Conservation (phyloP, 2,888 invertebrate genomes). For the Carcina quercana region DNA sequence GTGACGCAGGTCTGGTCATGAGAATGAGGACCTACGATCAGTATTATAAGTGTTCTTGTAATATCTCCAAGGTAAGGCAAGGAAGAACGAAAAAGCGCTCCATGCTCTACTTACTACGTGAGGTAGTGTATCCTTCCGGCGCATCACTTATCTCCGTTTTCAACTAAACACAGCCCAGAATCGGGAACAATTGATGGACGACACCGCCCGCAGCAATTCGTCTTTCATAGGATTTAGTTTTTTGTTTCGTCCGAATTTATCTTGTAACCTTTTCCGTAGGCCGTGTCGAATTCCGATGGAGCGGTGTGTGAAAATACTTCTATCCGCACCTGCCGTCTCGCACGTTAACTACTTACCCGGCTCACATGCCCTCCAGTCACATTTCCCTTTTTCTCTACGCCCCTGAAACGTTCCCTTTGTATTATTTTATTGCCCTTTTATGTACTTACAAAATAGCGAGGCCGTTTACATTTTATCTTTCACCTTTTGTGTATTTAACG, state of each 20-base stretch:
- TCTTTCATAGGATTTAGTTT: conserved; percentile 5
- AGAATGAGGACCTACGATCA: no score
- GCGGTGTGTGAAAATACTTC: conserved; percentile 34
- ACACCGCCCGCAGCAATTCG: conserved; percentile 1
- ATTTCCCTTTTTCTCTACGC: conserved; percentile 36
- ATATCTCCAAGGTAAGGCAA: no score
- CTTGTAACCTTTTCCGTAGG: conserved; percentile 35
- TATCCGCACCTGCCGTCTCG: conserved; percentile 45
- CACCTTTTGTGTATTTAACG: conserved; percentile 8
- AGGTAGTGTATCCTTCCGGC: no score
- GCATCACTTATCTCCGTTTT: no score
- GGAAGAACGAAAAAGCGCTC: no score
- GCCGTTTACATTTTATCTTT: conserved; percentile 16
- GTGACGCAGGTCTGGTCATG: no score
- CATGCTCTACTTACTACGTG: no score
- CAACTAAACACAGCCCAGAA: no score
- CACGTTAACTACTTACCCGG: conserved; percentile 38
- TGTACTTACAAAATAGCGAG: conserved; percentile 21
- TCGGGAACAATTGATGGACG: conserved; percentile 1
- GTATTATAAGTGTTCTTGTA: no score
- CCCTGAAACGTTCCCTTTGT: conserved; percentile 29
- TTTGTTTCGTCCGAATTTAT: conserved; percentile 27
- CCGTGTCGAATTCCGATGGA: conserved; percentile 22
- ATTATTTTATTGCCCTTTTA: conserved; percentile 34
- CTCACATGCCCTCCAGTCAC: conserved; percentile 42